phyloP scores from a whole-genome alignment of 2,888 invertebrate species.

The Rotaria socialis region DNA sequence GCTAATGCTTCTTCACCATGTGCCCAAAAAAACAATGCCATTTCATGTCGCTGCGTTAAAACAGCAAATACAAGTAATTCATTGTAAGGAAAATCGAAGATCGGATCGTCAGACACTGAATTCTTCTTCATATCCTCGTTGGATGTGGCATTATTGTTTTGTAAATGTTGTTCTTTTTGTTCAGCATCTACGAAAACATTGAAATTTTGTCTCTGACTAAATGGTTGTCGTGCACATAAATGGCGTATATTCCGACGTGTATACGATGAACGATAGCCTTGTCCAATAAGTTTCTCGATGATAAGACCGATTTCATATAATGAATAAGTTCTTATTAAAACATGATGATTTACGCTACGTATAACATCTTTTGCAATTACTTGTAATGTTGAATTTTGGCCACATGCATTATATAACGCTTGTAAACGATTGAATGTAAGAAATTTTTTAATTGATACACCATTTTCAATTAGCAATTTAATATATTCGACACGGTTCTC shows the following conservation, averaged over 20 bases:
- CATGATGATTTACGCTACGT: constrained; percentile 53
- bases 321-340: constrained; percentile 61
- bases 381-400: constrained; percentile 71
- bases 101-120: background rate
- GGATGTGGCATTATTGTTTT: background rate
- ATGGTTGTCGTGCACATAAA: background rate
- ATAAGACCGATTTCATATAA: constrained; percentile 90
- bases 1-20: constrained; percentile 64
- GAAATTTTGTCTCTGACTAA: background rate
- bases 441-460: constrained; percentile 94
- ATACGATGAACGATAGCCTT: constrained; percentile 61
- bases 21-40: constrained; percentile 97
- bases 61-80: constrained; percentile 91
- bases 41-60: constrained; percentile 87
- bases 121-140: background rate
- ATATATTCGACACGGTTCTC: constrained; percentile 96
- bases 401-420: constrained; percentile 75
- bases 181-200: background rate
- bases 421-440: constrained; percentile 88
- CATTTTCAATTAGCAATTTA: constrained; percentile 88
- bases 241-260: constrained; percentile 10
- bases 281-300: constrained; percentile 95
- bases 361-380: constrained; percentile 84
- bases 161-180: background rate
- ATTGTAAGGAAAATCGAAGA: constrained; percentile 75